phyloP scores from a whole-genome alignment of 2,113 vertebrate species.

The Smithornis capensis region DNA sequence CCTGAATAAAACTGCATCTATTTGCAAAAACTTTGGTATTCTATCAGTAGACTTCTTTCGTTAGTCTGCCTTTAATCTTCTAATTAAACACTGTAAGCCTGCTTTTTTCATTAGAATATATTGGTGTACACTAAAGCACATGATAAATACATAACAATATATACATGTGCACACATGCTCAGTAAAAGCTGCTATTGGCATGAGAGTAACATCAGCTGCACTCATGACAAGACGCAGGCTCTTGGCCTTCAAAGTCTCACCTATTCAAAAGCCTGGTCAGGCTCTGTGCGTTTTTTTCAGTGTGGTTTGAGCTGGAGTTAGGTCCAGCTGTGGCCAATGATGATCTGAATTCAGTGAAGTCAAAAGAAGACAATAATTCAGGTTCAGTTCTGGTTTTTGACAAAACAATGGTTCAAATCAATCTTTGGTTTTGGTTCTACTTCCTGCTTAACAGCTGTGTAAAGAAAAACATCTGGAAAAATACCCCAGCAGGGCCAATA shows the following conservation, averaged over 20 bases:
- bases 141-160: background rate
- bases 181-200: background rate
- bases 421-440: constrained; percentile 49
- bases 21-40: background rate
- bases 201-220: background rate
- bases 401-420: constrained; percentile 47
- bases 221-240: background rate
- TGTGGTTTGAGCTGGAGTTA: background rate
- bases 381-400: constrained; percentile 47
- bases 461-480: constrained; percentile 56
- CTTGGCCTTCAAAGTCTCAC: background rate
- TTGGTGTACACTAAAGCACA: background rate
- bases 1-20: background rate
- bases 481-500: constrained; percentile 7
- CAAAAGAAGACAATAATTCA: constrained; percentile 42
- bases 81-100: background rate
- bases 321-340: constrained; percentile 15
- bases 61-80: background rate
- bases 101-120: background rate
- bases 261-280: background rate
- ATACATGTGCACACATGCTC: background rate
- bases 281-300: background rate
- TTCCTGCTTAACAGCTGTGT: constrained; percentile 48
- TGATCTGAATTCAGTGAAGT: constrained; percentile 26
- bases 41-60: background rate